Evolutionary conservation across 2,888 invertebrate species (phyloP), one percentile per base, ranked within the genome.

Genomic region (Ornithoptera alexandrae): DNA sequence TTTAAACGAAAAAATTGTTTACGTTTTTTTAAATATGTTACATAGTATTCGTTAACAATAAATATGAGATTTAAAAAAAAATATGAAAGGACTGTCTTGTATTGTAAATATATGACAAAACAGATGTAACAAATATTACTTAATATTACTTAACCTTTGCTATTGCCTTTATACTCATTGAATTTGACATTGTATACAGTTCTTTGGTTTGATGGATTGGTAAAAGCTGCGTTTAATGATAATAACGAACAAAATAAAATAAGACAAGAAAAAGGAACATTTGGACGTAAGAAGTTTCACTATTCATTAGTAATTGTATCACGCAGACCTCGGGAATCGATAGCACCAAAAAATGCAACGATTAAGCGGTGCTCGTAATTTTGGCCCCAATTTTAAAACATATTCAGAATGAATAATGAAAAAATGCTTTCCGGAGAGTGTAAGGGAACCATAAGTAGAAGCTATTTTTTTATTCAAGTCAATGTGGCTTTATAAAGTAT

Each of bases 351-450:
- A 64, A 65, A 65, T 12, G 58, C 17, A 57, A 6, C 57, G 58
- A 39, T 18, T 42, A 65, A 42, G 15, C 56, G 65, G 20, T 42
- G 46, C 15, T 20, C 20, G 39, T 65, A 56, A 24, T 58, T 69
- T 69, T 65, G 69, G 68, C 70, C 72, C 70, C 71, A 58, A 58
- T 58, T 58, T 46, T 22, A 58, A 58, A 22, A 58, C 57, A n/a
- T 53, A 53, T 15, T 22, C 57, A 15, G 22, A 58, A 58, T 24
- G 15, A 58, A 58, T 24, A 58, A 15, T 58, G 7, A 30, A 30
- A 30, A 30, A 30, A 30, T 58, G 0, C 22, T 58, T 58, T 6
- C 22, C 7, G 4, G 22, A 1, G 57, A 58, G 15, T 22, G 22
- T 24, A 22, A 58, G 12, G 3, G 22, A 22, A 22, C 22, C 6